Evolutionary conservation across 2,113 vertebrate species (phyloP).

Genomic region (Ceratotherium simum): DNA sequence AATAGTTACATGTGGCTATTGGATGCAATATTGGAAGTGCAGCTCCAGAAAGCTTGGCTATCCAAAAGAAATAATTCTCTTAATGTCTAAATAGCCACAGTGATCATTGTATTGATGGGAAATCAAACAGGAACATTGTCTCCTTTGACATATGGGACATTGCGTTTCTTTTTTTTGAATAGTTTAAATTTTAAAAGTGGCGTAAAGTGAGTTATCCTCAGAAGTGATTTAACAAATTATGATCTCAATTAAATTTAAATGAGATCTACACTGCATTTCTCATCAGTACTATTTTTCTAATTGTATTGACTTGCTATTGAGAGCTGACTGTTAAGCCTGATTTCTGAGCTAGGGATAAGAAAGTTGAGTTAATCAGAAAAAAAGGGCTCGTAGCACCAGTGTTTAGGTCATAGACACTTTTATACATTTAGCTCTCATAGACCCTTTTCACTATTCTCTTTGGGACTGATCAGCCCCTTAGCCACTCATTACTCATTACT

Average conservation of each 20-base stretch:
- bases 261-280: slow-evolving; percentile 55
- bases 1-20: slow-evolving; percentile 2
- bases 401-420: slow-evolving; percentile 48
- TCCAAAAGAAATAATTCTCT: background rate
- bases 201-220: slow-evolving; percentile 62
- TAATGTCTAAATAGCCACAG: background rate
- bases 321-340: slow-evolving; percentile 31
- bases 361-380: slow-evolving; percentile 69
- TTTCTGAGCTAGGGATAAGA: slow-evolving; percentile 63
- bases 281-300: slow-evolving; percentile 68
- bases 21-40: background rate
- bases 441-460: slow-evolving; percentile 59
- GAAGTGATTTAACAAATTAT: slow-evolving; percentile 72
- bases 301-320: slow-evolving; percentile 60
- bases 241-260: slow-evolving; percentile 74
- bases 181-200: slow-evolving; percentile 60
- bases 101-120: background rate
- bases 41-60: background rate
- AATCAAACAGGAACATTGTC: slow-evolving; percentile 56
- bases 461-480: slow-evolving; percentile 29
- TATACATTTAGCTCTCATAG: slow-evolving; percentile 22
- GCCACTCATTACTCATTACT: slow-evolving; percentile 42
- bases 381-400: slow-evolving; percentile 25
- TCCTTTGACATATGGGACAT: slow-evolving; percentile 56
- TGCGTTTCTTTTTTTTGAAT: slow-evolving; percentile 50